A percentile compares a stretch with the other conserved stretches of the same genome.
phyloP scores from a whole-genome alignment of 2,113 vertebrate species.

The Dasyornis broadbenti region DNA sequence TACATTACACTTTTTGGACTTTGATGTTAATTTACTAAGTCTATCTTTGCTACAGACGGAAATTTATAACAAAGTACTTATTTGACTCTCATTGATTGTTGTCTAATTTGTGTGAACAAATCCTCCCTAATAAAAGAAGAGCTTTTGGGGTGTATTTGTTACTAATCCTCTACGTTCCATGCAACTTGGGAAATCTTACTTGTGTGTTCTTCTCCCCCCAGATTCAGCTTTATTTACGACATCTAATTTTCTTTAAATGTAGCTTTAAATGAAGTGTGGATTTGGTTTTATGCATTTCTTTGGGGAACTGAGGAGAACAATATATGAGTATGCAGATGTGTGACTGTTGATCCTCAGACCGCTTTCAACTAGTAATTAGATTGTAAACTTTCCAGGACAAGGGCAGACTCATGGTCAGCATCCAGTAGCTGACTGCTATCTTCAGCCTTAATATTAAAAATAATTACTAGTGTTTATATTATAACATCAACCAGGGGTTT shows the following conservation, averaged over 20 bases:
- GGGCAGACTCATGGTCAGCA: neutral
- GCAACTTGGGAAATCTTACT: neutral
- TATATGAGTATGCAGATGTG: neutral
- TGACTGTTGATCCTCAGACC: neutral
- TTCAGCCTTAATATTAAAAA: constrained; percentile 13
- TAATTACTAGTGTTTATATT: constrained; percentile 31
- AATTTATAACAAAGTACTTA: neutral
- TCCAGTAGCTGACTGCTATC: neutral
- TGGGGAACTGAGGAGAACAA: neutral
- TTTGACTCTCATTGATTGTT: neutral
- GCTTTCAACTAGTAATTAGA: neutral
- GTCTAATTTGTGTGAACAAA: neutral
- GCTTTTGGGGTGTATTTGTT: neutral
- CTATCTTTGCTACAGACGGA: neutral
- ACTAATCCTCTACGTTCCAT: neutral
- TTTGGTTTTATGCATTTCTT: neutral
- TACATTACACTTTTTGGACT: neutral
- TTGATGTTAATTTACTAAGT: neutral
- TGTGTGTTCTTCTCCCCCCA: neutral
- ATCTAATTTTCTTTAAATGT: neutral
- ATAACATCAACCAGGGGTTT: neutral
- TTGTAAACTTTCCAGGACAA: neutral
- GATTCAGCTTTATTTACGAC: neutral
- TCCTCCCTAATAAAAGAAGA: neutral
- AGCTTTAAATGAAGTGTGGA: neutral